A percentile compares a stretch with the other conserved stretches of the same genome.
Evolutionary conservation across 1,140 invertebrate genomes (phyloP).

Genomic region (Halesus radiatus): DNA sequence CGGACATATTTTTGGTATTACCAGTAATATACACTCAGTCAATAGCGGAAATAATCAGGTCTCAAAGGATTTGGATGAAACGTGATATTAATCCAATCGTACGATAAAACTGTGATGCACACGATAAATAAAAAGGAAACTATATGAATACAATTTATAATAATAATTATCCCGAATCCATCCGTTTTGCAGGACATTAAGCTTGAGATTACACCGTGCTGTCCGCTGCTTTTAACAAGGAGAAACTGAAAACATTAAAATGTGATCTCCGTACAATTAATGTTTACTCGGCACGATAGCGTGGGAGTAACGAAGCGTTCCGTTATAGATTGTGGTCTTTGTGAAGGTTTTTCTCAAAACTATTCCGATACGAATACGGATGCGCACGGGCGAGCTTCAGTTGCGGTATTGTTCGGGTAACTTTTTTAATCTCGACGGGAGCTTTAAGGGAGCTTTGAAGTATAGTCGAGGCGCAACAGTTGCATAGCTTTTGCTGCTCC

Average conservation of each 20-base stretch:
- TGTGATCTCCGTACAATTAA: not conserved
- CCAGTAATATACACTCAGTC: no score
- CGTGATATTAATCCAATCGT: no score
- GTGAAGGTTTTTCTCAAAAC: conserved; percentile 12
- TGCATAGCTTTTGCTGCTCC: not conserved
- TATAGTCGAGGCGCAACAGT: conserved; percentile 14
- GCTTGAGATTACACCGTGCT: not conserved
- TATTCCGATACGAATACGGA: conserved; percentile 24
- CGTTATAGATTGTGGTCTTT: conserved; percentile 10
- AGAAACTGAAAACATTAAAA: not conserved
- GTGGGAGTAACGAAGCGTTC: not conserved
- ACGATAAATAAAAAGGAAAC: no score
- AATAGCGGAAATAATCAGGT: no score
- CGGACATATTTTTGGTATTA: no score
- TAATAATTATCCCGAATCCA: not conserved
- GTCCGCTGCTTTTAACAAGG: not conserved
- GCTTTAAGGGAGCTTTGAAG: conserved; percentile 5
- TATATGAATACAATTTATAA: no score
- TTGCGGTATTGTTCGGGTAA: conserved; percentile 41
- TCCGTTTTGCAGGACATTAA: not conserved
- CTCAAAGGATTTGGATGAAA: no score
- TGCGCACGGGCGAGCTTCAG: not conserved
- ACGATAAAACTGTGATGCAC: no score
- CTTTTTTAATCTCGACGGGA: conserved; percentile 44
- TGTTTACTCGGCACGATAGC: not conserved